These are phyloP conservation scores for Rhaphigaster nebulosa DNA, from an alignment of 2,888 invertebrate genomes.

Conservation along the genomic window DNA sequence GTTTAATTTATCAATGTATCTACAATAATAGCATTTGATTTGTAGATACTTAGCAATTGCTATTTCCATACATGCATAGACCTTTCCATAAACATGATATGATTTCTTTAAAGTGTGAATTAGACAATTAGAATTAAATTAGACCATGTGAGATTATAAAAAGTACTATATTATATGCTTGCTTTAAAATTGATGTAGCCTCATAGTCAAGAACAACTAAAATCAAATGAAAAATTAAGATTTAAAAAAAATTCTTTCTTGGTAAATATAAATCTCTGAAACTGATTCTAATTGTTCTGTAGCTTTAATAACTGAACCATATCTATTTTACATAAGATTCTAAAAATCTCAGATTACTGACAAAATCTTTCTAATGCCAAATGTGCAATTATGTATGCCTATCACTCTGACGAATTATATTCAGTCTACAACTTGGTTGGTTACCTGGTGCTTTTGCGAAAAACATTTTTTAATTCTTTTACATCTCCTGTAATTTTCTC, in stretches of 20 bases:
- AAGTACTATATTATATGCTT: no score
- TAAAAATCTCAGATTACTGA: background rate
- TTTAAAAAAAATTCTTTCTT: no score
- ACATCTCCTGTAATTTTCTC: slow-evolving; percentile 88
- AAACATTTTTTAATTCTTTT: slow-evolving; percentile 77
- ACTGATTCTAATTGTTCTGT: no score
- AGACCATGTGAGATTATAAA: no score
- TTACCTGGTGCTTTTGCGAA: slow-evolving; percentile 72
- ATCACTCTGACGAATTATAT: background rate
- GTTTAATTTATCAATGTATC: background rate
- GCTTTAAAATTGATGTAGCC: no score
- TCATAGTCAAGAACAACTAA: no score
- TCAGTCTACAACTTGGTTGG: background rate
- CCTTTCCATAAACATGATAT: no score
- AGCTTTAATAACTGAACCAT: background rate
- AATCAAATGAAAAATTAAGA: no score
- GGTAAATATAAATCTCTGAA: background rate
- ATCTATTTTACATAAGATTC: background rate
- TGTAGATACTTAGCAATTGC: background rate
- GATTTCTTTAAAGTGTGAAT: no score
- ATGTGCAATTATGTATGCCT: background rate
- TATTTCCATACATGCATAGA: background rate
- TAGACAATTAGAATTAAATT: no score
- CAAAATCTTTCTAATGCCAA: background rate
- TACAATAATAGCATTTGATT: background rate